Evolutionary conservation across 2,797 vertebrate species (phyloP), one percentile per base, ranked within the genome.

Genomic region (Adrianichthys oophorus): DNA sequence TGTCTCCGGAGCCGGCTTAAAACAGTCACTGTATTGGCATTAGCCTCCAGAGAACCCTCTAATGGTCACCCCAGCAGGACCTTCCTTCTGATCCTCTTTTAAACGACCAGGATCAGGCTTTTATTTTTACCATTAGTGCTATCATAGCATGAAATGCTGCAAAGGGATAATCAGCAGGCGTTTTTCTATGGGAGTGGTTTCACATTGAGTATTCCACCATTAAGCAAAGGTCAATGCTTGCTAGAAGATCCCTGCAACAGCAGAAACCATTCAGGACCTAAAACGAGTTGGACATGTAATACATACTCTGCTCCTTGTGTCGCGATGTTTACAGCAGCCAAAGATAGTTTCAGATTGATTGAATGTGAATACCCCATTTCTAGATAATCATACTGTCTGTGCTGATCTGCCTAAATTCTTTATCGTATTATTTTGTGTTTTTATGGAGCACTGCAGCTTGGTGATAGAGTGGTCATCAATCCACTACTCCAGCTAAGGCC

Each of bases 81-180:
- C 77, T 77, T 68, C 69, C 58, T 65, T 56, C 65, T 83, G 78
- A 86, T 87, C 81, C 80, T 74, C 81, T 87, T 82, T 80, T 58
- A 65, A 80, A 78, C 26, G 58, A 72, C 76, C 50, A 74, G 70
- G 70, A 78, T 81, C 70, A 81, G 40, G 53, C 53, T 51, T 79
- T 55, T 70, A 58, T 79, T 82, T 80, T 78, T 81, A 70, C 72
- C 69, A 73, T 79, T 77, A 62, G 68, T 66, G 73, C 63, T 73
- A 79, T 75, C 65, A 73, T 69, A 68, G 68, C 71, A 67, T 70
- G 66, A 71, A 77, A 80, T 56, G 74, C 66, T 64, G 43, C 74
- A 24, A 17, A 55, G 44, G 70, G 75, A 85, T 82, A 68, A 82
- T 80, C 76, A 70, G 43, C 55, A n/a, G 62, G 48, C 56, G 19